These are phyloP conservation scores for Venturia canescens DNA, from an alignment of 1,140 invertebrate species.

Conservation along the genomic window DNA sequence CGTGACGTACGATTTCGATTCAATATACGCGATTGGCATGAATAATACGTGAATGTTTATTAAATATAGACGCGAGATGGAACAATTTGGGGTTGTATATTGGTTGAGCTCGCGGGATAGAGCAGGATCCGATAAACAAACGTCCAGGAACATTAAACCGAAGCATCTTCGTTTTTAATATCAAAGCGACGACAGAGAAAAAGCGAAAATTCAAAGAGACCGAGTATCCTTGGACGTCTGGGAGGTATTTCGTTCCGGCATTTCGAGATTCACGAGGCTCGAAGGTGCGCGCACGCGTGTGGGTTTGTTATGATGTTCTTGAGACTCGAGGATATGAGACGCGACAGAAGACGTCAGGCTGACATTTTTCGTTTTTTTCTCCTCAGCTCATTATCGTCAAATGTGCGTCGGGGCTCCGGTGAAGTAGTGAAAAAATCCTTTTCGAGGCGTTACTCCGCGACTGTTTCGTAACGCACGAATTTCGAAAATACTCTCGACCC, in stretches of 20 bases:
- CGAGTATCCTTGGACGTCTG: constrained; percentile 39
- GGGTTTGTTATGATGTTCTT: constrained; percentile 8
- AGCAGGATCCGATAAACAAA: background rate
- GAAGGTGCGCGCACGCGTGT: background rate
- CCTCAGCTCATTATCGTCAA: background rate
- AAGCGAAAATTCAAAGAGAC: constrained; percentile 9
- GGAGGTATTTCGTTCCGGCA: constrained; percentile 5
- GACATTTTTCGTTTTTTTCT: background rate
- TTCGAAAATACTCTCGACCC: too few relatives aligned
- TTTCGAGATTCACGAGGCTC: background rate
- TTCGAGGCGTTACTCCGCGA: too few relatives aligned
- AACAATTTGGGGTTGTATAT: too few relatives aligned
- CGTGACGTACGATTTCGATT: too few relatives aligned
- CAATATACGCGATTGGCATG: too few relatives aligned
- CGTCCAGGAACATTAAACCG: background rate
- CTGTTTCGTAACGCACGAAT: too few relatives aligned
- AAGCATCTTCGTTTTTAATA: too few relatives aligned
- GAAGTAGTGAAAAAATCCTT: too few relatives aligned
- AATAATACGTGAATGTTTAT: too few relatives aligned
- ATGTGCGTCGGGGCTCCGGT: background rate
- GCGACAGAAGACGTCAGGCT: background rate
- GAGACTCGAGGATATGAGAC: constrained; percentile 9
- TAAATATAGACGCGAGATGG: too few relatives aligned
- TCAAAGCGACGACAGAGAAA: background rate
- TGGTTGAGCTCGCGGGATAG: background rate